Base-by-base conservation (phyloP, 2,888 invertebrate species). In the Cephus rjabovi region DNA sequence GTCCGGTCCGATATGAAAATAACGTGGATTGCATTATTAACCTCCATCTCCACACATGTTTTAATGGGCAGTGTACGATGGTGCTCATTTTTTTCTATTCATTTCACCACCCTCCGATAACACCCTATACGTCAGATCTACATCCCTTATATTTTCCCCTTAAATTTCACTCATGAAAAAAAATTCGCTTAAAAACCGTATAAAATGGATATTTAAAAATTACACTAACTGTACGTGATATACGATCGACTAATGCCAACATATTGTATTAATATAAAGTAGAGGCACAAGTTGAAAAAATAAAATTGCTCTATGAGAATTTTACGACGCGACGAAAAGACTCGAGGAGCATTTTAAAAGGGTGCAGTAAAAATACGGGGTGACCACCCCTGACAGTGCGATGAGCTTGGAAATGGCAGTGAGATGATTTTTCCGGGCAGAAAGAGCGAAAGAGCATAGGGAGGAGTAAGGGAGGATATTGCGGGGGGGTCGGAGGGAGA, bases 341-440 rank as follows among this genome's bases (percentile, higher is more conserved):
- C 11, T 71, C 71, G 37, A 12, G 71, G 34, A 71, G 71, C 34
- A 23, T 71, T 71, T 71, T 71, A 71, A 71, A 34, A 34, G 71
- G 33, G 71, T 34, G 71, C 71, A 34, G 75, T 78, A 76, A 78
- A 78, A 79, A 76, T 71, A 74, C 79, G 70, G 76, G 73, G 79
- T 76, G 68, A 79, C 76, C 79, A 74, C 76, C 73, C 77, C 79
- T 77, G 81, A 83, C 81, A 81, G 82, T 80, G 83, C 84, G 85
- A 85, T 83, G 85, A 86, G 84, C 83, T 85, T 82, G 81, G 84
- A 85, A 84, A 86, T 82, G 84, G 81, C 83, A 85, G 83, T 79
- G 85, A 86, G 85, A 86, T 86, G 86, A 86, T 86, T 87, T 86
- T 86, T 85, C 81, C 82, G 78, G 79, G 81, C 80, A 82, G 79